Percentiles rank a stretch among this genome's conserved stretches.
These are phyloP conservation scores for Bombus pyrosoma DNA, from an alignment of 1,140 invertebrate genomes.

Conservation along the genomic window DNA sequence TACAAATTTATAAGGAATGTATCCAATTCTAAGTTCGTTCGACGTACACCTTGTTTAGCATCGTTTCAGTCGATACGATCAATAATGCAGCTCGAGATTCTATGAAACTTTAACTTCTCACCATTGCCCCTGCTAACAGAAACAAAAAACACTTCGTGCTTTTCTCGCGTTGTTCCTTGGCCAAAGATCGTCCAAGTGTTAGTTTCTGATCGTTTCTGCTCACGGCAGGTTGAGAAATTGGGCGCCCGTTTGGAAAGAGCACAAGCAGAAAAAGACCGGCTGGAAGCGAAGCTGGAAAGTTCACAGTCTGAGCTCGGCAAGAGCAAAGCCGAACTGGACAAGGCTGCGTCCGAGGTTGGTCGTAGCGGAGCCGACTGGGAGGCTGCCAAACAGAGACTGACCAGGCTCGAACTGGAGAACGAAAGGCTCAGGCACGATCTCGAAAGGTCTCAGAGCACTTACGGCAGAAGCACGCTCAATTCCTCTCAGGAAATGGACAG, in stretches of 20 bases:
- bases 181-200: neutral
- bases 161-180: neutral
- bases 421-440: conserved; percentile 93
- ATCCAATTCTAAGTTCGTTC: neutral
- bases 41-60: neutral
- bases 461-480: conserved; percentile 89
- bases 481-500: conserved; percentile 91
- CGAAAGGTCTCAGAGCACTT: conserved; percentile 91
- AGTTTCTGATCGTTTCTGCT: neutral
- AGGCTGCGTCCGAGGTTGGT: conserved; percentile 93
- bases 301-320: conserved; percentile 96
- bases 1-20: neutral
- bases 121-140: neutral
- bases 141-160: neutral
- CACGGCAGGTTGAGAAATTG: conserved; percentile 89
- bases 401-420: conserved; percentile 94
- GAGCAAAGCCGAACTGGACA: conserved; percentile 95
- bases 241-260: conserved; percentile 93
- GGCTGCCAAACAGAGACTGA: conserved; percentile 92
- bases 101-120: neutral
- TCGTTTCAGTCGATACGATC: conserved; percentile 15
- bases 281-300: conserved; percentile 95
- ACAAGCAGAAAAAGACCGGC: conserved; percentile 93
- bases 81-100: neutral
- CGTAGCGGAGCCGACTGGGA: conserved; percentile 95